These are phyloP conservation scores for Lethenteron camtschaticum DNA, from an alignment of 2,113 vertebrate genomes.

Conservation along the genomic window DNA sequence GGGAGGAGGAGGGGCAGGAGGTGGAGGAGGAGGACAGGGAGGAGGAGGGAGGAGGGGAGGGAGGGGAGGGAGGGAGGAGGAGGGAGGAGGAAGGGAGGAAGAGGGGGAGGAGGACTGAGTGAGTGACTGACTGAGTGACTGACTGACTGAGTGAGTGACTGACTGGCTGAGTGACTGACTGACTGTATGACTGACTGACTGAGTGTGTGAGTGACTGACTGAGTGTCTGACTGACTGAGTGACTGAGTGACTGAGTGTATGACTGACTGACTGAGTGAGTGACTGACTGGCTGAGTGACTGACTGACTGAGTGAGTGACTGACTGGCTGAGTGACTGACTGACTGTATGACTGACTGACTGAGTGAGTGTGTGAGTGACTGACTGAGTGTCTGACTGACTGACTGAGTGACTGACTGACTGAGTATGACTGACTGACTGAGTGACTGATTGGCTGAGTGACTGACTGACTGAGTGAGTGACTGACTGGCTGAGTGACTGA, in stretches of 20 bases:
- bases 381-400: not conserved
- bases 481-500: not conserved
- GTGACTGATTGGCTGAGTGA: not conserved
- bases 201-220: too few relatives aligned
- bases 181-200: too few relatives aligned
- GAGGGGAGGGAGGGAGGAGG: too few relatives aligned
- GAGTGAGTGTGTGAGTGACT: not conserved
- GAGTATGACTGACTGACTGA: not conserved
- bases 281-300: not conserved
- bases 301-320: slow-evolving; percentile 1
- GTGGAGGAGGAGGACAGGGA: too few relatives aligned
- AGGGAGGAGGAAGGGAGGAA: too few relatives aligned
- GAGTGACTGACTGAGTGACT: slow-evolving; percentile 7
- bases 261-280: slow-evolving; percentile 1
- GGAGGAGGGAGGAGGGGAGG: too few relatives aligned
- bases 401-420: slow-evolving; percentile 3
- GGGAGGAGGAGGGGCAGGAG: too few relatives aligned
- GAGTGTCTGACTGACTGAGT: not conserved
- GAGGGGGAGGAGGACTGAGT: too few relatives aligned
- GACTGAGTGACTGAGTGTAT: slow-evolving; percentile 1
- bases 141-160: slow-evolving; percentile 1
- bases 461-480: slow-evolving; percentile 3
- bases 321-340: slow-evolving; percentile 3
- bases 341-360: not conserved
- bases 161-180: too few relatives aligned